A percentile compares a stretch with the other conserved stretches of the same genome.
phyloP scores from a whole-genome alignment of 2,888 invertebrate genomes.

The Tetheella fluctuosa region DNA sequence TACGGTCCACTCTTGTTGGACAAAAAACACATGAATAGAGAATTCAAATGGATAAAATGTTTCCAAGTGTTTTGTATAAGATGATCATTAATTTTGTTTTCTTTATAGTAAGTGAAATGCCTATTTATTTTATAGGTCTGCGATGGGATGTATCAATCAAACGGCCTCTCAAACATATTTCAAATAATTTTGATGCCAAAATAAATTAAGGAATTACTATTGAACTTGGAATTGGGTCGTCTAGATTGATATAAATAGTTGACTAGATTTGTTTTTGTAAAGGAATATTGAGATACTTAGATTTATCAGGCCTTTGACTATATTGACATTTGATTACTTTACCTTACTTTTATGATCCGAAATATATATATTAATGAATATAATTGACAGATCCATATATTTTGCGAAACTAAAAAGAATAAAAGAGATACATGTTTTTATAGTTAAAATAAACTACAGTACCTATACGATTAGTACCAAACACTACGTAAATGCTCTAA shows the following conservation, averaged over 20 bases:
- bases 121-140: constrained; percentile 27
- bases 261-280: not conserved
- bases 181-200: not conserved
- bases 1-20: constrained; percentile 59
- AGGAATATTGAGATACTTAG: too few relatives aligned
- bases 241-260: constrained; percentile 2
- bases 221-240: not conserved
- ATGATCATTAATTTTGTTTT: constrained; percentile 70
- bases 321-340: too few relatives aligned
- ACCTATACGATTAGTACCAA: too few relatives aligned
- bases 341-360: too few relatives aligned
- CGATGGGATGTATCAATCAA: not conserved
- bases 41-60: constrained; percentile 66
- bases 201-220: not conserved
- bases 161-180: not conserved
- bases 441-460: too few relatives aligned
- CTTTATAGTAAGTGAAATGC: constrained; percentile 32
- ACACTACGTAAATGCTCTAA: too few relatives aligned
- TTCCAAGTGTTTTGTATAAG: constrained; percentile 62
- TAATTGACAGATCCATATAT: too few relatives aligned
- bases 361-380: too few relatives aligned
- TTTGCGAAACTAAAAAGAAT: too few relatives aligned
- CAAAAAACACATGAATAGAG: constrained; percentile 69
- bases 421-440: too few relatives aligned
- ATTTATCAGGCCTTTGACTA: too few relatives aligned